Evolutionary conservation across 2,888 invertebrate genomes (phyloP).

Genomic region (Coronaproctus castanopsis): DNA sequence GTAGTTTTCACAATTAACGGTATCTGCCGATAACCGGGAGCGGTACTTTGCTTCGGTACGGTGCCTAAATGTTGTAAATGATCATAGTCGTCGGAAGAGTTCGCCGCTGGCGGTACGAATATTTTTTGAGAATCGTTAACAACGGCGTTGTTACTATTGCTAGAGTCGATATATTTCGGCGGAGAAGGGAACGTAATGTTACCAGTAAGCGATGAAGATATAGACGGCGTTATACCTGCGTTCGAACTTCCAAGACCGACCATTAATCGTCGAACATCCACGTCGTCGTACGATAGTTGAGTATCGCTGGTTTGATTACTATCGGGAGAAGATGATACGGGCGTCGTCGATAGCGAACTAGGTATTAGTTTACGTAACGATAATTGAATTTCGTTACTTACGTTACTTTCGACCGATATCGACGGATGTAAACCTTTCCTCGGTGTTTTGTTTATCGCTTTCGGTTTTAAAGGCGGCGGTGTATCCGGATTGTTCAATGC

Average conservation of each 20-base stretch:
- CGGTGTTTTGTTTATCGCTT: slow-evolving; percentile 26
- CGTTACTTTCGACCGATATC: too few species aligned
- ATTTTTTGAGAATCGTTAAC: slow-evolving; percentile 7
- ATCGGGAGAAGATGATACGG: too few species aligned
- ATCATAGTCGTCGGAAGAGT: slow-evolving; percentile 42
- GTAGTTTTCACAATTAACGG: slow-evolving; percentile 27
- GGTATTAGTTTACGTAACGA: not conserved
- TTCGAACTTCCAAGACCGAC: slow-evolving; percentile 27
- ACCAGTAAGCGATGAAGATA: not conserved
- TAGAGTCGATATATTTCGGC: not conserved
- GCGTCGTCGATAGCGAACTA: not conserved
- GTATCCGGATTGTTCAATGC: slow-evolving; percentile 19
- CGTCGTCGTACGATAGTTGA: slow-evolving; percentile 38
- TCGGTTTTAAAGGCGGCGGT: slow-evolving; percentile 37
- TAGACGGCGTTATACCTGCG: not conserved
- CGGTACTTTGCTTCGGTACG: slow-evolving; percentile 42
- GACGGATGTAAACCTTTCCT: not conserved
- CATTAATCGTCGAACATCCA: slow-evolving; percentile 58
- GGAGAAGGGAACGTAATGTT: not conserved
- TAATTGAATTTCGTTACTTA: too few species aligned
- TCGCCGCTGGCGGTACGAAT: slow-evolving; percentile 12
- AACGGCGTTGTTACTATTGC: not conserved
- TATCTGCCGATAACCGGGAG: slow-evolving; percentile 48
- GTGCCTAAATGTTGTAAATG: slow-evolving; percentile 62
- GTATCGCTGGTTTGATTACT: too few species aligned